Conservation (phyloP, 2,888 invertebrate genomes). For the Adineta ricciae region DNA sequence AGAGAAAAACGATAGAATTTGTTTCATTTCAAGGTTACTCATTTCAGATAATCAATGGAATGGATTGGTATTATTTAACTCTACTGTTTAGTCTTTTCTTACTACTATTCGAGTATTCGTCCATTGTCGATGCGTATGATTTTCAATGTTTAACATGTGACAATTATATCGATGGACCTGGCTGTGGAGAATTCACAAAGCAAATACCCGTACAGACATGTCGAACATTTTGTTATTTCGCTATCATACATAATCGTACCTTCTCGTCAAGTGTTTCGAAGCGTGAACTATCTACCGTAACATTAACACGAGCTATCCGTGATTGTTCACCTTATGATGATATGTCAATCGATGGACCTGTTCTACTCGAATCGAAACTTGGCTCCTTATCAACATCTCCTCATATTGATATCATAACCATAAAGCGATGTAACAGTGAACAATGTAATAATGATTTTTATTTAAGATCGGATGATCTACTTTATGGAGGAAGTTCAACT, state of each 20-base stretch:
- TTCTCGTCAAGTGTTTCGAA: background rate
- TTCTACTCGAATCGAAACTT: background rate
- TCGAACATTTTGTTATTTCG: slow-evolving; percentile 20
- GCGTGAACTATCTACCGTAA: background rate
- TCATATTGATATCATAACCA: slow-evolving; percentile 1
- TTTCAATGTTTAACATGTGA: slow-evolving; percentile 20
- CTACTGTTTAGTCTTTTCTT: background rate
- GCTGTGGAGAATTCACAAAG: background rate
- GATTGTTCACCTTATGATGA: background rate
- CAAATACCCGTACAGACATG: background rate
- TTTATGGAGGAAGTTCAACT: background rate
- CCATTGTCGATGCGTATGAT: background rate
- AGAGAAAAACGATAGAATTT: background rate
- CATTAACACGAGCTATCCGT: background rate
- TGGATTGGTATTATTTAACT: background rate
- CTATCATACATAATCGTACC: background rate
- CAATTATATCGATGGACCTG: slow-evolving; percentile 10
- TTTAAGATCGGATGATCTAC: background rate
- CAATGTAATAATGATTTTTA: slow-evolving; percentile 19
- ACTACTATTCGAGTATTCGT: background rate
- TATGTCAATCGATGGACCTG: background rate
- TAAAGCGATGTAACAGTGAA: slow-evolving; percentile 11
- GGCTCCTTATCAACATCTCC: background rate
- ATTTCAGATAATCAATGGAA: background rate
- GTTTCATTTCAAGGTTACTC: background rate